Evolutionary conservation across 2,797 vertebrate species (phyloP).

Genomic region (Chiloscyllium punctatum): DNA sequence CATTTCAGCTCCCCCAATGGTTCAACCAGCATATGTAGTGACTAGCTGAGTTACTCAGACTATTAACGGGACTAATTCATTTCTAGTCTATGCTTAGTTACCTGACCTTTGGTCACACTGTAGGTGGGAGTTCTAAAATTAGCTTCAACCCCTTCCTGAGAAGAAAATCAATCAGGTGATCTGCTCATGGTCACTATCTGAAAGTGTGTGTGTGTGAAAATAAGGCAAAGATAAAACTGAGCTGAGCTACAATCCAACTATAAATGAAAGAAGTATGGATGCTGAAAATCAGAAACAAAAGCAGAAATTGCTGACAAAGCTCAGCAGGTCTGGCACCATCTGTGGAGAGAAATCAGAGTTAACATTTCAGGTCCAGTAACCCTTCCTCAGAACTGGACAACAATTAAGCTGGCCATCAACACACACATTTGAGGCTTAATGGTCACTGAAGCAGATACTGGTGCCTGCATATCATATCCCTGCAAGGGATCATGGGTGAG

Average conservation of each 20-base stretch:
- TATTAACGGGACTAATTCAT: background rate
- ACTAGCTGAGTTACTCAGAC: background rate
- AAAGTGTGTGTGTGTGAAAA: background rate
- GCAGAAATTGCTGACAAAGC: too few relatives aligned
- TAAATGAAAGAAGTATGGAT: too few relatives aligned
- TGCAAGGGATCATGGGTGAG: background rate
- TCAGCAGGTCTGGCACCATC: too few relatives aligned
- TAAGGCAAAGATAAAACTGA: background rate
- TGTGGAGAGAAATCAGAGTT: too few relatives aligned
- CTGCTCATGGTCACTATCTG: background rate
- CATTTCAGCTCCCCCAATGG: background rate
- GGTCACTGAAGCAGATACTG: background rate
- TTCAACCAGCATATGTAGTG: background rate
- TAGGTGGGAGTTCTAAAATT: background rate
- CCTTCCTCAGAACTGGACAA: too few relatives aligned
- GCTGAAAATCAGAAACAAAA: too few relatives aligned
- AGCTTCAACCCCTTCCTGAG: background rate
- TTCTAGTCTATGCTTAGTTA: background rate
- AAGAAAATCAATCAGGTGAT: background rate
- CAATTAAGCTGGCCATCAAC: background rate
- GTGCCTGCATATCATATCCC: background rate
- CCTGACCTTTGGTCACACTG: background rate
- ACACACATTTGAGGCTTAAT: background rate
- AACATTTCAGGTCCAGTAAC: too few relatives aligned
- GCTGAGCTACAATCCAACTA: background rate